Conservation (phyloP, 2,113 vertebrate species). For the Polypterus senegalus region DNA sequence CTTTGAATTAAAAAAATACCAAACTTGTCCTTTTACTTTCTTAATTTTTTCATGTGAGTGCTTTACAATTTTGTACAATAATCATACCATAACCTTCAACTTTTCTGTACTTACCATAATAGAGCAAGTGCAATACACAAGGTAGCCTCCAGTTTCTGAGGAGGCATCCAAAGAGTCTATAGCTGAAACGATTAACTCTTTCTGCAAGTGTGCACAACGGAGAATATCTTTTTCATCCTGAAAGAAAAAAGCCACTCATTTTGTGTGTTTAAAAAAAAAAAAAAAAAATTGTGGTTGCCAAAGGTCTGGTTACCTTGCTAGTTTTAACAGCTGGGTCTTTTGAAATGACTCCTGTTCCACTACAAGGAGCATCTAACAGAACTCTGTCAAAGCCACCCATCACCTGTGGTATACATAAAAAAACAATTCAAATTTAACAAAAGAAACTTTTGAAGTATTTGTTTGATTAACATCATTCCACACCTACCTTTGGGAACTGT, state of each 20-base stretch:
- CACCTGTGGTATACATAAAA: slow-evolving; percentile 45
- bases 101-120: slow-evolving; percentile 53
- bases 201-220: slow-evolving; percentile 85
- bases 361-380: slow-evolving; percentile 87
- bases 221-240: slow-evolving; percentile 76
- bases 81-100: too few species aligned
- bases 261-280: not conserved
- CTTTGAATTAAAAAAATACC: too few species aligned
- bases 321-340: slow-evolving; percentile 95
- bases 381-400: slow-evolving; percentile 89
- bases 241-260: slow-evolving; percentile 8
- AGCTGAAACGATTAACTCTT: slow-evolving; percentile 80
- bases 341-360: slow-evolving; percentile 85
- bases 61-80: too few species aligned
- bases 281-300: not conserved
- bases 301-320: slow-evolving; percentile 61
- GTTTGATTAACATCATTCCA: not conserved
- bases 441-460: too few species aligned
- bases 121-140: slow-evolving; percentile 93
- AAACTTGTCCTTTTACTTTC: too few species aligned
- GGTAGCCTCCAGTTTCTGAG: slow-evolving; percentile 73
- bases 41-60: too few species aligned
- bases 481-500: slow-evolving; percentile 79
- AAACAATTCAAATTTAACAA: not conserved
- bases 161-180: slow-evolving; percentile 83